A percentile compares a stretch with the other conserved stretches of the same genome.
phyloP scores from a whole-genome alignment of 2,888 invertebrate genomes.

The Ophonus ardosiacus region DNA sequence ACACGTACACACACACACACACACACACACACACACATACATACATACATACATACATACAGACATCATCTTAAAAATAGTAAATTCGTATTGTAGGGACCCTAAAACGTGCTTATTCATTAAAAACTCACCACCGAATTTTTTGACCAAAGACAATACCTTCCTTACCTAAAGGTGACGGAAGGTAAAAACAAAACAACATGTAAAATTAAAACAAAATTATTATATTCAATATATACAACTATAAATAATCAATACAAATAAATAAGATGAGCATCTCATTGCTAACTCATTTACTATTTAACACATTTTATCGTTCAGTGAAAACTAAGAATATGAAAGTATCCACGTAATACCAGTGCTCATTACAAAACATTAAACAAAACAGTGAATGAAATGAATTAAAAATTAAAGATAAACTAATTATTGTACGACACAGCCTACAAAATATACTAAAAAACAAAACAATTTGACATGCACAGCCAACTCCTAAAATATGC shows the following conservation, averaged over 20 bases:
- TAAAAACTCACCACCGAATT: too few species aligned
- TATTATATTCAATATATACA: neutral
- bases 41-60: too few species aligned
- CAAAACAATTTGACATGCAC: constrained; percentile 3
- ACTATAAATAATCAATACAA: neutral
- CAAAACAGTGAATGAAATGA: neutral
- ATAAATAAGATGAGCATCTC: neutral
- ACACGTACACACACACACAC: too few species aligned
- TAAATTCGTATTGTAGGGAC: too few species aligned
- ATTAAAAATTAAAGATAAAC: neutral
- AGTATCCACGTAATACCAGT: neutral
- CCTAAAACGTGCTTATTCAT: too few species aligned
- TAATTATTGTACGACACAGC: constrained; percentile 12
- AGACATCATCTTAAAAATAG: too few species aligned
- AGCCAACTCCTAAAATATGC: constrained; percentile 13
- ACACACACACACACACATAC: too few species aligned
- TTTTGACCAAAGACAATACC: too few species aligned
- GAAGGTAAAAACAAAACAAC: too few species aligned
- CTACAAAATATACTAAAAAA: constrained; percentile 18
- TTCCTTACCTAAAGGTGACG: too few species aligned
- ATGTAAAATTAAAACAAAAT: too few species aligned
- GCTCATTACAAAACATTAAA: neutral
- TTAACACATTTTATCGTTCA: neutral
- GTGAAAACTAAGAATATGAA: neutral
- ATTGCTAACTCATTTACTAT: neutral